Evolutionary conservation across 2,888 invertebrate species (phyloP).

Genomic region (Parnassius apollo): DNA sequence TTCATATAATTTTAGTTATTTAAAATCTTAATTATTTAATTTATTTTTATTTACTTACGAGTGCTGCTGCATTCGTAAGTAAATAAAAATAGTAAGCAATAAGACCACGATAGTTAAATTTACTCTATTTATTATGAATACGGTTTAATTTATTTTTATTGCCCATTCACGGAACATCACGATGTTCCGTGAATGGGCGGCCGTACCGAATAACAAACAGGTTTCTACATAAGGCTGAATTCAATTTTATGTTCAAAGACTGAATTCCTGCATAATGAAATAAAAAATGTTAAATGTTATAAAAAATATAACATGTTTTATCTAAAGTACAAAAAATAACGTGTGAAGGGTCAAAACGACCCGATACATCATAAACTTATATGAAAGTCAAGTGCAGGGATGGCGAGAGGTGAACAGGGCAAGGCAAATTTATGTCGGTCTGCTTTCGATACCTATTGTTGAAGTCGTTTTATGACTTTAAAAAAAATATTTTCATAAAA

Average conservation of each 20-base stretch:
- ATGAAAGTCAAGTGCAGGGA: conserved; percentile 79
- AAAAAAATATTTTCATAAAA: conserved; percentile 57
- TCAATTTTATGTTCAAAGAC: conserved; percentile 51
- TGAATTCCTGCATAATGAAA: conserved; percentile 55
- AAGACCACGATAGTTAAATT: not conserved
- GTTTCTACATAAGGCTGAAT: conserved; percentile 45
- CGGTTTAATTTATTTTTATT: conserved; percentile 32
- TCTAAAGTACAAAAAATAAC: conserved; percentile 64
- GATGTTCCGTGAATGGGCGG: too few relatives aligned
- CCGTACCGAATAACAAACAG: conserved; percentile 36
- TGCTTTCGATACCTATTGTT: conserved; percentile 77
- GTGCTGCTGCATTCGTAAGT: too few relatives aligned
- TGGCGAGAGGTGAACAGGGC: conserved; percentile 73
- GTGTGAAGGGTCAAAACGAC: conserved; percentile 76
- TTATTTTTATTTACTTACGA: too few relatives aligned
- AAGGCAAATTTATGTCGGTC: conserved; percentile 73
- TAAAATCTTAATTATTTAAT: too few relatives aligned
- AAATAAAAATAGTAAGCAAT: not conserved
- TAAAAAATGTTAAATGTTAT: conserved; percentile 51
- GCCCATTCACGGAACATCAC: conserved; percentile 28
- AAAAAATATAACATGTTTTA: conserved; percentile 36
- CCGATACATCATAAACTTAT: conserved; percentile 80
- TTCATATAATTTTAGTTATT: too few relatives aligned
- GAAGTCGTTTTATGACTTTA: conserved; percentile 64
- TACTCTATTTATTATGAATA: conserved; percentile 2